phyloP scores from a whole-genome alignment of 2,113 vertebrate genomes.

The Lipotes vexillifer region DNA sequence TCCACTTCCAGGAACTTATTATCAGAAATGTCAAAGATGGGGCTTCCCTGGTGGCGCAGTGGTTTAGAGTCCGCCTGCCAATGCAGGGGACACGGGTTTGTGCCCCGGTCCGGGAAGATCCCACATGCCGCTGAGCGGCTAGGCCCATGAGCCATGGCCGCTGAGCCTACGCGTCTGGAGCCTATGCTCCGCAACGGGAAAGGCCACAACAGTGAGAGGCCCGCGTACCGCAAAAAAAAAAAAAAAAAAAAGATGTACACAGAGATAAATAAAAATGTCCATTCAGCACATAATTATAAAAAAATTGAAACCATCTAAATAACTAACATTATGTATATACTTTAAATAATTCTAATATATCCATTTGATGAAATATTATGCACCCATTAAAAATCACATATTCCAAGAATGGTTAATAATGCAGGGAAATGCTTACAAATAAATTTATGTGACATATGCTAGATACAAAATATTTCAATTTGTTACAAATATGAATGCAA shows the following conservation, averaged over 20 bases:
- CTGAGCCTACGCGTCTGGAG: accelerated
- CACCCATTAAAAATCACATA: neutral
- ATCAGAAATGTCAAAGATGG: neutral
- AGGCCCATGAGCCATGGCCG: too few species aligned
- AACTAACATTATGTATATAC: neutral
- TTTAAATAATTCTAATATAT: neutral
- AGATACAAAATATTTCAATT: neutral
- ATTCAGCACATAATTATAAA: neutral
- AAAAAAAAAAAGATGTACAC: neutral
- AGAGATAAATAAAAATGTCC: neutral
- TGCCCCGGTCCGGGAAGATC: too few species aligned
- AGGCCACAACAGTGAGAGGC: too few species aligned
- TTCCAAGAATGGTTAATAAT: neutral
- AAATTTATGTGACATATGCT: neutral
- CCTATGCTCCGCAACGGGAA: too few species aligned
- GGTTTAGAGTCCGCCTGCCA: too few species aligned
- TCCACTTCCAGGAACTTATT: neutral
- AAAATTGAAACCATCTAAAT: neutral
- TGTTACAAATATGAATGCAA: neutral
- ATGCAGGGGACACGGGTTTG: too few species aligned
- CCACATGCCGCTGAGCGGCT: too few species aligned
- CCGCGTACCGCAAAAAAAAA: too few species aligned
- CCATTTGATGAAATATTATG: neutral
- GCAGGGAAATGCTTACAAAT: neutral
- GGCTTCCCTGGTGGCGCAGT: too few species aligned